A percentile compares a stretch with the other conserved stretches of the same genome.
Evolutionary conservation across 2,113 vertebrate species (phyloP).

Genomic region (human (Homo sapiens)): GRCh38 chr16:67897001-67897500

Average conservation of each 20-base stretch:
- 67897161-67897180: background rate
- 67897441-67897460: background rate
- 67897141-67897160: background rate
- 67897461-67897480: constrained; percentile 25
- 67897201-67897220: constrained; percentile 13
- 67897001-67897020: background rate
- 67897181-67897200: background rate
- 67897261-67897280: constrained; percentile 38
- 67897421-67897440: constrained; percentile 52
- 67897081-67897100: background rate
- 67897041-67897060: background rate
- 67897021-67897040: background rate
- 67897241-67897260: constrained; percentile 46
- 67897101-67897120: background rate
- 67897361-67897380: constrained; percentile 56
- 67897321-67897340: constrained; percentile 40
- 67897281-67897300: constrained; percentile 55
- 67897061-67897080: background rate
- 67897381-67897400: constrained; percentile 34
- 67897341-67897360: constrained; percentile 43
- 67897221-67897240: background rate
- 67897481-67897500: background rate
- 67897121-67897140: background rate
- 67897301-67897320: constrained; percentile 53
- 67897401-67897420: constrained; percentile 57